Evolutionary conservation across 2,888 invertebrate genomes (phyloP), one percentile per base, ranked within the genome.

Genomic region (Alloscopus bannaensis): DNA sequence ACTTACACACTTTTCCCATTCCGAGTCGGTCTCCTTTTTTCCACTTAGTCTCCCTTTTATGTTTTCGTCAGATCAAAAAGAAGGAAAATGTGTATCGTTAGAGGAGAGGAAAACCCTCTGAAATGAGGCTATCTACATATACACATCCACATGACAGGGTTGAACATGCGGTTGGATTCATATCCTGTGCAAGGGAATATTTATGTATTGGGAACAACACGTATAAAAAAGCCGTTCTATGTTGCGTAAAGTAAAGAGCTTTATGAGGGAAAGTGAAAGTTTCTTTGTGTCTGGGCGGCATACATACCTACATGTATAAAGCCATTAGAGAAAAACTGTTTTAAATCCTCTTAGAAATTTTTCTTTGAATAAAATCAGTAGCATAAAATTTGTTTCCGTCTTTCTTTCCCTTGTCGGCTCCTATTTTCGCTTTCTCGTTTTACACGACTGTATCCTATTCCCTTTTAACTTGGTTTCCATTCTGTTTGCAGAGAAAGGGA

Each of bases 361-460:
- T 26, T 42, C 18, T 64, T 42, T 64, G 42, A 64, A 64, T 47
- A 64, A 64, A 64, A 64, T 64, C 64, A 64, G 18, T 28, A 64
- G 42, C 64, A 64, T 40, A 64, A 64, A 64, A 64, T 64, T 64
- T 28, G 64, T 29, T 64, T 64, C 64, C 64, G 0, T 62, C 40
- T 42, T 62, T 42, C 36, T 62, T 8, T 42, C 42, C 22, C 4
- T 40, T 18, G 3, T 60, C 40, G 20, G 36, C 60, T 36, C 2
- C 11, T 18, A 11, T 20, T 11, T 42, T 16, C 42, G 13, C n/a
- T n/a, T n/a, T n/a, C n/a, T n/a, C n/a, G n/a, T n/a, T n/a, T n/a
- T n/a, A n/a, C n/a, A n/a, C n/a, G n/a, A n/a, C 8, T 42, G 42
- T 2, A 8, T 42, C 18, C 18, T 42, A n/a, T 36, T 36, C 36